Conservation (phyloP, 2,113 vertebrate genomes). For the Rhodinocichla rosea region DNA sequence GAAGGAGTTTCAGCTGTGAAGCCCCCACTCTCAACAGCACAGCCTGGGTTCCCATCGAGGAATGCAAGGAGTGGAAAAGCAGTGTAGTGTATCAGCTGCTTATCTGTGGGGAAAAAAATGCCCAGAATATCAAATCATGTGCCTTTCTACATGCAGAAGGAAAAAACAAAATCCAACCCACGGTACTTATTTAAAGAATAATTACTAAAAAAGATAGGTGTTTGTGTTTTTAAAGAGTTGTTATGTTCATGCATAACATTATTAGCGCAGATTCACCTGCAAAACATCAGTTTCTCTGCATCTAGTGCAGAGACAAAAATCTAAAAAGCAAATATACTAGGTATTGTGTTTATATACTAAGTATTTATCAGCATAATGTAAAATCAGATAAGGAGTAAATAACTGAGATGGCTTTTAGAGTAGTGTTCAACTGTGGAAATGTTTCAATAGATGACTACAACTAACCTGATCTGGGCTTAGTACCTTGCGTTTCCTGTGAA, state of each 20-base stretch:
- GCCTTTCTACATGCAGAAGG: background rate
- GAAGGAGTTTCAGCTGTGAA: conserved; percentile 25
- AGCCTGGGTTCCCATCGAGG: conserved; percentile 82
- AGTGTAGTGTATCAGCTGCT: conserved; percentile 94
- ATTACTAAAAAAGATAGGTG: background rate
- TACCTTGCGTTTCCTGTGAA: conserved; percentile 67
- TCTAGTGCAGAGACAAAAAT: background rate
- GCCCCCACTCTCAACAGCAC: conserved; percentile 59
- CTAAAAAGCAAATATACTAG: background rate
- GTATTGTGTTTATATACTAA: background rate
- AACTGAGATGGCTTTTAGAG: background rate
- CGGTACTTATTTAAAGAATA: background rate
- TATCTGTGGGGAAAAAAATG: conserved; percentile 71
- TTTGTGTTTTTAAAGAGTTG: background rate
- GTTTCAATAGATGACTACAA: background rate
- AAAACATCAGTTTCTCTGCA: background rate
- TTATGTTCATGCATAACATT: background rate
- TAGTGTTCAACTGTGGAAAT: background rate
- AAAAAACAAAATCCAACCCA: background rate
- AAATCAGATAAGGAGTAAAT: background rate
- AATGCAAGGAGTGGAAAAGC: conserved; percentile 89
- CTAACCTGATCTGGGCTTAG: conserved; percentile 69
- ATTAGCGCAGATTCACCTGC: background rate
- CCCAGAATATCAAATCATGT: background rate
- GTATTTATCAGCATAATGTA: background rate